A percentile compares a stretch with the other conserved stretches of the same genome.
Evolutionary conservation across 2,797 vertebrate species (phyloP).

Genomic region (Characodon lateralis): DNA sequence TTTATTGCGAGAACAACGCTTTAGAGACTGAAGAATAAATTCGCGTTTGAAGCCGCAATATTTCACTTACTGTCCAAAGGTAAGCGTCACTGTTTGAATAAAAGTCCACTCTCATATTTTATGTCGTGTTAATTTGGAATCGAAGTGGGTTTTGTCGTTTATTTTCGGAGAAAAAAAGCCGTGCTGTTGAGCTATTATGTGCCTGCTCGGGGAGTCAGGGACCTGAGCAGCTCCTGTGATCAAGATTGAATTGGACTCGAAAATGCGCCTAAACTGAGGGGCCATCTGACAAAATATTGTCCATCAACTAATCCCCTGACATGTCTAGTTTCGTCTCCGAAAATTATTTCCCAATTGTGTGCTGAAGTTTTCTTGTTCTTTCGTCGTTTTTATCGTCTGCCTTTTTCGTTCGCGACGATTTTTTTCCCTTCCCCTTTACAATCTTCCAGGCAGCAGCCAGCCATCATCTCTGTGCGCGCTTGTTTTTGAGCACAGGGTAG

Average conservation of each 20-base stretch:
- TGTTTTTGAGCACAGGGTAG: background rate
- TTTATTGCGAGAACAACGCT: constrained; percentile 80
- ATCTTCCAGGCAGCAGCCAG: constrained; percentile 72
- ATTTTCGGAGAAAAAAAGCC: constrained; percentile 68
- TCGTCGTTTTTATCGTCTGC: constrained; percentile 62
- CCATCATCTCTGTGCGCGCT: constrained; percentile 61
- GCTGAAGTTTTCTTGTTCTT: constrained; percentile 53
- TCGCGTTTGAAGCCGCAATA: constrained; percentile 50
- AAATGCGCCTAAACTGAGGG: constrained; percentile 74
- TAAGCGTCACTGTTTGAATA: constrained; percentile 52
- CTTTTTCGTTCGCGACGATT: constrained; percentile 64
- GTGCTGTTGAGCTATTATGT: constrained; percentile 67
- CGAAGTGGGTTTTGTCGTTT: constrained; percentile 48
- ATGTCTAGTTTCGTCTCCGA: constrained; percentile 57
- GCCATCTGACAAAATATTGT: constrained; percentile 75
- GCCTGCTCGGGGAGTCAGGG: constrained; percentile 66
- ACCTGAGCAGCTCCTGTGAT: constrained; percentile 63
- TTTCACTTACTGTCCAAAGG: constrained; percentile 60
- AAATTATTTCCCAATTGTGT: constrained; percentile 56
- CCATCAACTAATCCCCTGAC: constrained; percentile 53
- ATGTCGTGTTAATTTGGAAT: constrained; percentile 32
- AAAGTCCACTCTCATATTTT: constrained; percentile 52
- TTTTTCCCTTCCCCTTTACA: constrained; percentile 80
- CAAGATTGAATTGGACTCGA: constrained; percentile 68
- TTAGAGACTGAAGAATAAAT: constrained; percentile 68